A percentile compares a stretch with the other conserved stretches of the same genome.
Conservation (phyloP, 2,888 invertebrate genomes). For the Tetrapedia diversipes region DNA sequence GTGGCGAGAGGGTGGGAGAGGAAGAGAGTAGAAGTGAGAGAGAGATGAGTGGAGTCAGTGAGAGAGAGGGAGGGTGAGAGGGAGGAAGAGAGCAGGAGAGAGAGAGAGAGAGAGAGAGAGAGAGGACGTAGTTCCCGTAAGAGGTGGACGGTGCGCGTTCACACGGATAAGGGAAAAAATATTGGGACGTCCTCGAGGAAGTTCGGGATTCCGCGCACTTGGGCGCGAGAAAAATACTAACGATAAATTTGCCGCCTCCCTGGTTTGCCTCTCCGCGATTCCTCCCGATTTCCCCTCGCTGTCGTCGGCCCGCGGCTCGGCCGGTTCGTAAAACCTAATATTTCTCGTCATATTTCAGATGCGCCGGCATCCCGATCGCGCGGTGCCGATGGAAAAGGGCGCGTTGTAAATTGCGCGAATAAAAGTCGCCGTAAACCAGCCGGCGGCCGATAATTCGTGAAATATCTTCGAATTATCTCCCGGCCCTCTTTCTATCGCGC, state of each 20-base stretch:
- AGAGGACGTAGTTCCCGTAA: no score
- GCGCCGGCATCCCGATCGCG: constrained; percentile 42
- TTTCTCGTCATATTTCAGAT: constrained; percentile 55
- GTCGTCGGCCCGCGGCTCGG: constrained; percentile 28
- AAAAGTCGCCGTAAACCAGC: constrained; percentile 45
- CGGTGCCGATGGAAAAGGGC: constrained; percentile 22
- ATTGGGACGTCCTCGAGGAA: constrained; percentile 37
- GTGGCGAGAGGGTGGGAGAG: no score
- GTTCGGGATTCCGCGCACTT: constrained; percentile 39
- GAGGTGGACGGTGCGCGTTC: background rate
- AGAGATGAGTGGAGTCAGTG: no score
- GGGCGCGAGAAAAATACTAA: constrained; percentile 60
- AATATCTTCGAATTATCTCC: constrained; percentile 41
- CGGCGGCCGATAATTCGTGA: constrained; percentile 38
- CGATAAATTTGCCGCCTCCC: constrained; percentile 59
- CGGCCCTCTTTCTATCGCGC: constrained; percentile 1
- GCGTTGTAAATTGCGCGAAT: constrained; percentile 44
- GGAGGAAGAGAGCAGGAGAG: no score
- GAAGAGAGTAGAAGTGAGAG: no score
- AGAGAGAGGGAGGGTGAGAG: no score
- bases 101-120: no score
- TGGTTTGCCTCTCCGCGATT: constrained; percentile 27
- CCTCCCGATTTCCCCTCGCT: constrained; percentile 1
- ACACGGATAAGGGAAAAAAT: constrained; percentile 36
- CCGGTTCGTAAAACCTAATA: constrained; percentile 47